phyloP scores from a whole-genome alignment of 2,888 invertebrate genomes.

The Gerris lacustris region DNA sequence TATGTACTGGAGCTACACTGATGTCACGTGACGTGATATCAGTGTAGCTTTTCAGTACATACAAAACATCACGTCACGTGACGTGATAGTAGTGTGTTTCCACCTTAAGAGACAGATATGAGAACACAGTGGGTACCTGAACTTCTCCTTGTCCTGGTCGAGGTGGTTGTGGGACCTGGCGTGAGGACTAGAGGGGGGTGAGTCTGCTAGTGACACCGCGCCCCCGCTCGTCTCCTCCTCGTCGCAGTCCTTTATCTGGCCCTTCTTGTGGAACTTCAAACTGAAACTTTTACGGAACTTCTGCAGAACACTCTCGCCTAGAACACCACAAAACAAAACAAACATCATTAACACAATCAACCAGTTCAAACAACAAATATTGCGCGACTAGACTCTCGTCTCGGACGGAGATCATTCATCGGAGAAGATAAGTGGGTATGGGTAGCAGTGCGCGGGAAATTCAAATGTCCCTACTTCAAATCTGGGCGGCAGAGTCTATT shows the following conservation, averaged over 20 bases:
- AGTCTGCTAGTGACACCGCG: constrained; percentile 21
- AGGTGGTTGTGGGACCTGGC: constrained; percentile 32
- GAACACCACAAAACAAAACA: constrained; percentile 12
- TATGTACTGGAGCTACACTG: too few relatives aligned
- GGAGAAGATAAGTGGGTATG: too few relatives aligned
- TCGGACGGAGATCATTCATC: too few relatives aligned
- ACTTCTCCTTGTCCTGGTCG: constrained; percentile 32
- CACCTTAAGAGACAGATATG: too few relatives aligned
- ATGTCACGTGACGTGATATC: too few relatives aligned
- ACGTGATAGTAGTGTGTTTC: too few relatives aligned
- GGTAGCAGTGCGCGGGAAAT: too few relatives aligned
- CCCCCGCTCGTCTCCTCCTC: constrained; percentile 30
- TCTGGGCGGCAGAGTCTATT: too few relatives aligned
- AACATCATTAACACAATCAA: neutral
- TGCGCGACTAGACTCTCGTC: too few relatives aligned
- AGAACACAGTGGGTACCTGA: constrained; percentile 31
- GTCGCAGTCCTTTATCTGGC: constrained; percentile 36
- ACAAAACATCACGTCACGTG: too few relatives aligned
- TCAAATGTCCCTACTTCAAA: too few relatives aligned
- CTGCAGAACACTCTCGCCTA: constrained; percentile 48
- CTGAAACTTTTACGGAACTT: constrained; percentile 60
- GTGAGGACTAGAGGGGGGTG: constrained; percentile 37
- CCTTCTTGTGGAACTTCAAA: constrained; percentile 46
- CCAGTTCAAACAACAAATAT: neutral
- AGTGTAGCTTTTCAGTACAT: too few relatives aligned